A percentile compares a stretch with the other conserved stretches of the same genome.
These are phyloP conservation scores for Drosophila fulvimacula DNA, from an alignment of 2,888 invertebrate species.

Conservation along the genomic window DNA sequence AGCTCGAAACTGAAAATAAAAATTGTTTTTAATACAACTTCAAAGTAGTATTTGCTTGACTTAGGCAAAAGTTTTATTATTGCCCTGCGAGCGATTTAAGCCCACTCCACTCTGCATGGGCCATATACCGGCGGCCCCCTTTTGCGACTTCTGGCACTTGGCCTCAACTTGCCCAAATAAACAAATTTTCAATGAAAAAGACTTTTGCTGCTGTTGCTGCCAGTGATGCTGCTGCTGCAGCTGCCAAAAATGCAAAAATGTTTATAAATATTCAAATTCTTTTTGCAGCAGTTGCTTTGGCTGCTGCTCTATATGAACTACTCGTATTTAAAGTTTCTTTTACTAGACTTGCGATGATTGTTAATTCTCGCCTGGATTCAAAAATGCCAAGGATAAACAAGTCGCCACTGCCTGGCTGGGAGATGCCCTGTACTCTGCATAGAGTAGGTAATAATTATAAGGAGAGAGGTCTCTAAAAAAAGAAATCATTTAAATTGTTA, in stretches of 20 bases:
- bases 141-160: constrained; percentile 56
- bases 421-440: not conserved
- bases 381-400: constrained; percentile 21
- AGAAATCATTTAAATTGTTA: no score
- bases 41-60: constrained; percentile 72
- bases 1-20: constrained; percentile 11
- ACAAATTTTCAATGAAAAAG: constrained; percentile 77
- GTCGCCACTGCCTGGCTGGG: not conserved
- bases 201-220: constrained; percentile 19
- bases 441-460: no score
- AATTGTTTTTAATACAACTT: constrained; percentile 63
- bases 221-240: constrained; percentile 15
- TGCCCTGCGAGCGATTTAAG: constrained; percentile 35
- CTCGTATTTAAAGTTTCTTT: constrained; percentile 61
- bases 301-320: constrained; percentile 30
- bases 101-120: constrained; percentile 2
- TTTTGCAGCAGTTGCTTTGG: constrained; percentile 43
- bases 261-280: constrained; percentile 79
- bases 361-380: constrained; percentile 64
- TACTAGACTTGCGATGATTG: constrained; percentile 66
- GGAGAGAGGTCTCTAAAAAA: no score
- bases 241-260: constrained; percentile 71
- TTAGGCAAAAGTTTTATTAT: constrained; percentile 70
- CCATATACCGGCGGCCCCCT: constrained; percentile 15
- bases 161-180: constrained; percentile 67